A percentile compares a stretch with the other conserved stretches of the same genome.
Conservation (phyloP, 2,797 vertebrate species). For the Perodicticus potto region DNA sequence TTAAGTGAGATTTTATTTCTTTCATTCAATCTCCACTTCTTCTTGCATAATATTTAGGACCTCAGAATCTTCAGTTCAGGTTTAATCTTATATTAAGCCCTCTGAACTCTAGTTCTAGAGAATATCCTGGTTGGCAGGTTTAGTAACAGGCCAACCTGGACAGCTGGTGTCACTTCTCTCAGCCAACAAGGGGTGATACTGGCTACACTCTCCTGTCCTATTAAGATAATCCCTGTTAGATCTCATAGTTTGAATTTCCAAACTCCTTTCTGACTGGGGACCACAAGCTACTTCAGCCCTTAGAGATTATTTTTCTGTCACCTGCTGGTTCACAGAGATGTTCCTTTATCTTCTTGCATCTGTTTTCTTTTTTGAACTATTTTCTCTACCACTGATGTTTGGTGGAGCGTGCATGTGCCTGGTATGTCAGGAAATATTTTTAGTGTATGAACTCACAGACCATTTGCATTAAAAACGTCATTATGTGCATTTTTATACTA, state of each 20-base stretch:
- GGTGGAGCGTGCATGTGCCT: not conserved
- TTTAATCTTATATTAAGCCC: not conserved
- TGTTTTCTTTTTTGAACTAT: slow-evolving; percentile 15
- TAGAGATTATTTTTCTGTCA: not conserved
- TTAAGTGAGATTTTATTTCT: not conserved
- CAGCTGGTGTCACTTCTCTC: not conserved
- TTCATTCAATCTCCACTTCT: not conserved
- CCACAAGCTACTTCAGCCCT: not conserved
- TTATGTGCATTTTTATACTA: not conserved
- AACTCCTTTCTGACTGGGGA: not conserved
- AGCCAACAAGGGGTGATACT: not conserved
- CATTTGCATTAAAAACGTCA: not conserved
- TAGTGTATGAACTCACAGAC: not conserved
- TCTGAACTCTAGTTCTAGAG: not conserved
- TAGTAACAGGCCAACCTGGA: not conserved
- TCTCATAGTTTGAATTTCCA: not conserved
- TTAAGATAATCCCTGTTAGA: not conserved
- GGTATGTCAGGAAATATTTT: not conserved
- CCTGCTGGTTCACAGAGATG: not conserved
- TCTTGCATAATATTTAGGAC: not conserved
- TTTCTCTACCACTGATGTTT: not conserved
- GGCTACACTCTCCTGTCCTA: not conserved
- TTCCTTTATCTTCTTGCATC: not conserved
- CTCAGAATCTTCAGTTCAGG: not conserved
- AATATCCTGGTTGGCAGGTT: not conserved